These are phyloP conservation scores for Drosophila oshimai DNA, from an alignment of 1,140 invertebrate genomes.

Conservation along the genomic window DNA sequence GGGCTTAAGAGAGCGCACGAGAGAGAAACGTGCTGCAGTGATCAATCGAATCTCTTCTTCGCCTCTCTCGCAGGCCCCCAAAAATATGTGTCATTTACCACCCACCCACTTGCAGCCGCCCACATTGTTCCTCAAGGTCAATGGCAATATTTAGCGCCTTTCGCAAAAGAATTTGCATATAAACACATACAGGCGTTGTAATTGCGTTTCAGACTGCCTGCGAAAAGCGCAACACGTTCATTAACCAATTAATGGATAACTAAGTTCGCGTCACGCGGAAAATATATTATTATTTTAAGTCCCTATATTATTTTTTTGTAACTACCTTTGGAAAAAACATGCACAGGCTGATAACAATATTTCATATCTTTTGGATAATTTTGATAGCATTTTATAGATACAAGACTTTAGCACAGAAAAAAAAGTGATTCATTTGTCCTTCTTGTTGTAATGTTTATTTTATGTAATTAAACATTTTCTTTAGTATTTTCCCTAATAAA, in stretches of 20 bases:
- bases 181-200: constrained; percentile 1
- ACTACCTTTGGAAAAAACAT: neutral
- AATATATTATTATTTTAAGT: neutral
- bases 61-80: constrained; percentile 23
- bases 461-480: too few species aligned
- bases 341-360: too few species aligned
- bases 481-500: too few species aligned
- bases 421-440: too few species aligned
- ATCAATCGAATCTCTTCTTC: neutral
- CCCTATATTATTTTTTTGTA: too few species aligned
- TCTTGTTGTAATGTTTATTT: too few species aligned
- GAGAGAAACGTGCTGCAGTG: constrained; percentile 13
- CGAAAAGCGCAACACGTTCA: constrained; percentile 21
- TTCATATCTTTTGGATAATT: too few species aligned
- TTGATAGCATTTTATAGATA: too few species aligned
- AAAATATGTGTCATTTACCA: constrained; percentile 31
- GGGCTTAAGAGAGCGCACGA: constrained; percentile 27
- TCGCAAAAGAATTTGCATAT: constrained; percentile 11
- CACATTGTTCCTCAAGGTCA: constrained; percentile 45
- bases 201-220: constrained; percentile 23
- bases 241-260: constrained; percentile 18
- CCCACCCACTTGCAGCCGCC: constrained; percentile 3
- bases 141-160: constrained; percentile 38
- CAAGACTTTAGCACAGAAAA: too few species aligned
- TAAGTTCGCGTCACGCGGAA: neutral